Percentiles rank a stretch among this genome's conserved stretches.
phyloP scores from a whole-genome alignment of 2,888 invertebrate genomes.

The Clepsis dumicolana region DNA sequence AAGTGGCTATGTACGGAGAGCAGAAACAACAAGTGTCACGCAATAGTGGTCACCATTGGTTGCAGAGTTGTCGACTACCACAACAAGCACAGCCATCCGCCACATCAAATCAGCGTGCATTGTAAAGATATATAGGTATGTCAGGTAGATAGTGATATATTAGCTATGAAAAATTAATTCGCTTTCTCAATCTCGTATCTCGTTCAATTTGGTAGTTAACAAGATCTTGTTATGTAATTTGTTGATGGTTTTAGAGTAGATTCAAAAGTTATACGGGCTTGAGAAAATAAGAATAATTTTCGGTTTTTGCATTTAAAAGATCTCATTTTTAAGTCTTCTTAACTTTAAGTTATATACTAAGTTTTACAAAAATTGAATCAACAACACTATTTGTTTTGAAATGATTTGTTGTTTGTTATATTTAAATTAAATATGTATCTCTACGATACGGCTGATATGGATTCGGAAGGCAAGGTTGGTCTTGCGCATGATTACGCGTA shows the following conservation, averaged over 20 bases:
- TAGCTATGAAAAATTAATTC: background rate
- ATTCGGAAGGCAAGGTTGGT: background rate
- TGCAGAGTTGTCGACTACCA: constrained; percentile 71
- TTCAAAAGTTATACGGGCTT: background rate
- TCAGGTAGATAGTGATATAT: constrained; percentile 13
- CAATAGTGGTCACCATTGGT: constrained; percentile 77
- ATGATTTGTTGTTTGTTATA: background rate
- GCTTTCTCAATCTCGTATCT: constrained; percentile 5
- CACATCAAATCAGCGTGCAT: constrained; percentile 51
- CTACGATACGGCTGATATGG: background rate
- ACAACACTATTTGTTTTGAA: background rate
- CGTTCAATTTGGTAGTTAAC: background rate
- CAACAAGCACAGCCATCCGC: constrained; percentile 75
- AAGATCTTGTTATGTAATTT: background rate
- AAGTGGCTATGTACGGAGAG: constrained; percentile 78
- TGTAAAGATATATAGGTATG: constrained; percentile 24
- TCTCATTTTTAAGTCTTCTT: constrained; percentile 24
- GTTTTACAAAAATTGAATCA: background rate
- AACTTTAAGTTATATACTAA: background rate
- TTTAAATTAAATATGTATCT: background rate
- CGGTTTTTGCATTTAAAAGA: constrained; percentile 25
- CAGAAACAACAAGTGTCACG: constrained; percentile 69
- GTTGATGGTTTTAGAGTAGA: background rate
- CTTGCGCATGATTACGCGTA: background rate
- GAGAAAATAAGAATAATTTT: background rate